A percentile compares a stretch with the other conserved stretches of the same genome.
Evolutionary conservation across 2,113 vertebrate genomes (phyloP).

Genomic region (Haliaeetus leucogaster): DNA sequence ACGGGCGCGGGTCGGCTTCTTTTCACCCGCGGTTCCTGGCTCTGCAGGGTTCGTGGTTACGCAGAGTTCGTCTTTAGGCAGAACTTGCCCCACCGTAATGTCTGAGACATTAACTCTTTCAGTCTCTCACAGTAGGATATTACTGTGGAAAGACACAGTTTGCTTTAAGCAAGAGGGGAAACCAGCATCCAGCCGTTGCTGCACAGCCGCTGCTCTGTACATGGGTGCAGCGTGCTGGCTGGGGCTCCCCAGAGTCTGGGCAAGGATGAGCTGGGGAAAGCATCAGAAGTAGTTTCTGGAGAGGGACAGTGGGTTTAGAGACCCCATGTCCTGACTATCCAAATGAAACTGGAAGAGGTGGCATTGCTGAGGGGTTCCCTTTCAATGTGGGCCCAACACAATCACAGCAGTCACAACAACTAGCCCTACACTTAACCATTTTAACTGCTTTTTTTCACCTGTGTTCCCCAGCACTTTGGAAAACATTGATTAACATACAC

Average conservation of each 20-base stretch:
- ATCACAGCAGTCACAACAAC: background rate
- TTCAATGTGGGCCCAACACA: background rate
- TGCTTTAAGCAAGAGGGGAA: background rate
- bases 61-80: too few species aligned
- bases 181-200: background rate
- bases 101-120: too few species aligned
- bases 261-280: background rate
- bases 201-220: background rate
- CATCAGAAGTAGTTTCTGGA: background rate
- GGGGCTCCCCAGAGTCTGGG: background rate
- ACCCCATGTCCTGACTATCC: background rate
- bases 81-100: too few species aligned
- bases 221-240: fast-evolving
- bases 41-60: too few species aligned
- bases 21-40: too few species aligned
- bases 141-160: background rate
- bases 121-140: background rate
- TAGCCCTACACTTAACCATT: background rate
- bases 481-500: background rate
- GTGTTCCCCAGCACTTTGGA: background rate
- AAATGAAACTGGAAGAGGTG: background rate
- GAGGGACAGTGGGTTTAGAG: background rate
- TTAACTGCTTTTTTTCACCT: background rate
- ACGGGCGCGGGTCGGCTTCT: too few species aligned
- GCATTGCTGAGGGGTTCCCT: background rate